Base-by-base conservation (phyloP, 2,113 vertebrate genomes). In the Epinephelus fuscoguttatus region DNA sequence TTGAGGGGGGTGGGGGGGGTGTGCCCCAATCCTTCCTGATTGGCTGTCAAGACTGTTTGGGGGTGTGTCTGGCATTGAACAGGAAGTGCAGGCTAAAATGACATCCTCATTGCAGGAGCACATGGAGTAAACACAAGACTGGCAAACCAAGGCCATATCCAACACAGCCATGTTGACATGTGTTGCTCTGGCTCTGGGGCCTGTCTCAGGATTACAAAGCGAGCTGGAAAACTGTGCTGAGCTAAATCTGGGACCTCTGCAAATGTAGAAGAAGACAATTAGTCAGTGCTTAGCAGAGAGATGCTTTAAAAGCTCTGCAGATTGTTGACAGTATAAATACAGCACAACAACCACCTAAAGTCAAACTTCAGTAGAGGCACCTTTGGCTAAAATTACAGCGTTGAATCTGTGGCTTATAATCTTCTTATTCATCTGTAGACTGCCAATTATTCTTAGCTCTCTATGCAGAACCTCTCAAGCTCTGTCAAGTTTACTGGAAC, bases 71-170 rank as follows among this genome's bases (percentile, higher is more conserved):
- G 4, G 1, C 37, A 14, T 8, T 42, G 52, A 75, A 79, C 80
- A 69, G 94, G 92, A 94, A 94, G 85, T 87, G 47, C 49, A 85
- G 71, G 23, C 67, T 73, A 37, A 55, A 82, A 85, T 57, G 75
- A 82, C 78, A 82, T 88, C 81, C 82, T 83, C 74, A 21, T 64
- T 84, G 78, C 76, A 86, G 60, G 67, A 64, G 86, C 91, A 91
- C 91, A 93, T 93, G 88, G 88, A 88, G 89, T 91, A 85, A 93
- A 93, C 86, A 91, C 64, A 87, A 70, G 69, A 63, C 77, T 42
- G 19, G 18, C 10, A 75, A 37, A 23, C 37, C 80, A 71, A 72
- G 72, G 72, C 81, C 63, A 30, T 13, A 25, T 72, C 40, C 70
- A 63, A 40, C 55, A 53, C 42, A 81, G 37, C 21, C 70, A 42